phyloP scores from a whole-genome alignment of 1,140 invertebrate genomes.

The Drosophila ambigua region DNA sequence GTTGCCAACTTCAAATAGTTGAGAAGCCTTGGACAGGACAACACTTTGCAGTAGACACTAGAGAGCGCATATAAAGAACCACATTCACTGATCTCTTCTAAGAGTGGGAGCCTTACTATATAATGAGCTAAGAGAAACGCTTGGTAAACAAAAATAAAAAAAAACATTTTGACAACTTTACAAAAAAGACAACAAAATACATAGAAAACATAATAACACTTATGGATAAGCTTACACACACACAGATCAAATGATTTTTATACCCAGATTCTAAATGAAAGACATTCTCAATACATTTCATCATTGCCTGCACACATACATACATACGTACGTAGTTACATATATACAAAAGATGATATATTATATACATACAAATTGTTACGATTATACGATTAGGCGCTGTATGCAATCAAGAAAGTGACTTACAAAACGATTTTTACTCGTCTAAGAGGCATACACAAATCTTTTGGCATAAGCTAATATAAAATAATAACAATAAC shows the following conservation, averaged over 20 bases:
- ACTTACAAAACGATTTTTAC: constrained; percentile 61
- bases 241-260: constrained; percentile 49
- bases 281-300: constrained; percentile 60
- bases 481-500: constrained; percentile 6
- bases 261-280: constrained; percentile 38
- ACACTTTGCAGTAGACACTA: constrained; percentile 8
- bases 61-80: constrained; percentile 7
- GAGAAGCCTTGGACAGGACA: constrained; percentile 5
- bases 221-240: constrained; percentile 32
- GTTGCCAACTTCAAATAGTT: constrained; percentile 17
- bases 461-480: constrained; percentile 18
- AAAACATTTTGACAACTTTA: constrained; percentile 55
- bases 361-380: constrained; percentile 28
- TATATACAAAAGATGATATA: constrained; percentile 8
- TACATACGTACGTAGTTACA: constrained; percentile 3
- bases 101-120: constrained; percentile 72
- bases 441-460: constrained; percentile 9
- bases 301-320: constrained; percentile 34
- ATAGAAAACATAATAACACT: constrained; percentile 8
- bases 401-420: constrained; percentile 72
- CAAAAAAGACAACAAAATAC: constrained; percentile 19
- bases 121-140: constrained; percentile 4
- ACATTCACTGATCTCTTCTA: constrained; percentile 41
- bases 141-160: background rate
- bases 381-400: constrained; percentile 46